Base-by-base conservation (phyloP, 2,888 invertebrate species). In the Allygus modestus region DNA sequence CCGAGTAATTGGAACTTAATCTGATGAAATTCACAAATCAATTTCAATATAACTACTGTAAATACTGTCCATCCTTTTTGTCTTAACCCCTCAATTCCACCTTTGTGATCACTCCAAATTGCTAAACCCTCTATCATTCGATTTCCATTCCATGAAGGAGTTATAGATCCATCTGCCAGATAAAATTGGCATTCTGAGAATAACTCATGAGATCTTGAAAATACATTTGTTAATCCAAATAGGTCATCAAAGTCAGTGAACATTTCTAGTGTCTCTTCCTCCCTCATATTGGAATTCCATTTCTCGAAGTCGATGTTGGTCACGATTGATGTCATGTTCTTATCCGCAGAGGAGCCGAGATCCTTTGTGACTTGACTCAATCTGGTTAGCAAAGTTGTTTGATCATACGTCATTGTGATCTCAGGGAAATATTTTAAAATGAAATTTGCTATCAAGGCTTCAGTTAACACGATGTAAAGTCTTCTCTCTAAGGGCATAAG, bases 381-480 rank as follows among this genome's bases (percentile, higher is more conserved):
- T n/a, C 81, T 2, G 20, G 58, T n/a, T 81, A 46, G n/a, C 0
- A 81, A 23, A n/a, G 33, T 54, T 5, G 58, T 15, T 33, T 58
- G 81, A 15, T 46, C 28, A 28, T 79, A 79, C 0, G 81, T 81
- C 81, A 81, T 81, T 0, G 58, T 81, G 0, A 81, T 81, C 31
- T 81, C 81, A 7, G 81, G 58, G 7, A 81, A 81, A 23, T 58
- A 58, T n/a, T 58, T 58, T 1, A 81, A n/a, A 12, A 81, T 54
- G 28, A 9, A 81, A 15, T 58, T 33, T 1, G 58, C 43, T 12
- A 81, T 58, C n/a, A 81, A n/a, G 0, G 58, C 58, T 12, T 81
- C 81, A 11, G 58, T 81, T 81, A 81, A 23, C 15, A 81, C 58
- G 0, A 81, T 81, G n/a, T 81, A 81, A 7, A 81, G n/a, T 20